Percentiles rank a stretch among this genome's conserved stretches.
phyloP scores from a whole-genome alignment of 2,888 invertebrate species.

The Matsumyia berberina region DNA sequence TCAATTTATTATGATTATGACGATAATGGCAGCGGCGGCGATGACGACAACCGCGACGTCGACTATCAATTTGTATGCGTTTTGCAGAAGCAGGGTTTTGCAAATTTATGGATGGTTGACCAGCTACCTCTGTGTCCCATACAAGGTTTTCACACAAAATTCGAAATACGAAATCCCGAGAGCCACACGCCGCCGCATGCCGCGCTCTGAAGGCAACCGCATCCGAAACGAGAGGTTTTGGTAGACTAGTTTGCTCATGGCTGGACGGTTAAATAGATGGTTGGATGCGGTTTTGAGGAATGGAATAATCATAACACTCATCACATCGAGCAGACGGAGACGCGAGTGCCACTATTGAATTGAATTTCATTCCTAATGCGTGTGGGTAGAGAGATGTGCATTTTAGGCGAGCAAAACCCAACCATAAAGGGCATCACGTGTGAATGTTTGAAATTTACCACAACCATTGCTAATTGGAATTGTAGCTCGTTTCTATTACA shows the following conservation, averaged over 20 bases:
- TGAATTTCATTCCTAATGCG: conserved; percentile 21
- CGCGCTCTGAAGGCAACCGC: conserved; percentile 13
- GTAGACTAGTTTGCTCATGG: conserved; percentile 43
- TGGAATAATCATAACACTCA: conserved; percentile 28
- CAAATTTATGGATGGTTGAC: conserved; percentile 42
- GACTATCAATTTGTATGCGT: conserved; percentile 4
- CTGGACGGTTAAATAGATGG: conserved; percentile 43
- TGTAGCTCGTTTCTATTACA: neutral
- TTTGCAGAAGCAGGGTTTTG: conserved; percentile 14
- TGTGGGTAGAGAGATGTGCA: conserved; percentile 4
- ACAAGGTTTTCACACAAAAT: conserved; percentile 39
- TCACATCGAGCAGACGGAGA: conserved; percentile 13
- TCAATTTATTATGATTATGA: conserved; percentile 56
- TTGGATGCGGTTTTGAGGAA: conserved; percentile 49
- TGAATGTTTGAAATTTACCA: conserved; percentile 2
- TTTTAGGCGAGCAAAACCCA: no score
- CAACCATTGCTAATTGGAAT: conserved; percentile 25
- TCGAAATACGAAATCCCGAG: neutral
- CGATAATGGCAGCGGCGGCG: conserved; percentile 1
- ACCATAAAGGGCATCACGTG: conserved; percentile 17
- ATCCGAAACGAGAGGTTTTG: conserved; percentile 38
- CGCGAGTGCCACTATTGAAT: conserved; percentile 6
- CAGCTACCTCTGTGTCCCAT: conserved; percentile 1
- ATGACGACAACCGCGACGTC: conserved; percentile 13
- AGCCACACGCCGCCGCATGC: conserved; percentile 13